Base-by-base conservation (phyloP, 1,140 invertebrate genomes). In the Geopemphigus sp. region DNA sequence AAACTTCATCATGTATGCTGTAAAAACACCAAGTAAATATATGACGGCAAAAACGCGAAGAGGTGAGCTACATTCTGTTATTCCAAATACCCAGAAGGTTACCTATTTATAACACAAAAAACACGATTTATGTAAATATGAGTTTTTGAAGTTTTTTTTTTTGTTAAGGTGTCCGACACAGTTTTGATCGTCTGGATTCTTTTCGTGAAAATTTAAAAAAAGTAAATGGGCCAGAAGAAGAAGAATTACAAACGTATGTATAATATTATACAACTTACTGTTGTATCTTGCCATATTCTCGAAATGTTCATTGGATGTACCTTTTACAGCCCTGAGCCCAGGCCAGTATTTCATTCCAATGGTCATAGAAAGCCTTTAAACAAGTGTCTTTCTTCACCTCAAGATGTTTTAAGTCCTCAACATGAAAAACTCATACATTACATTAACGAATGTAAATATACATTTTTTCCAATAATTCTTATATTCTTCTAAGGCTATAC, bases 391-490 rank as follows among this genome's bases (percentile, higher is more conserved):
- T 22, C 74, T 17, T 50, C 74, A 47, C 39, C 32, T 6, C 74
- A 57, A 47, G 74, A 78, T 26, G 45, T 61, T 47, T 61, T 78
- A 47, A 78, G 74, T 78, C 74, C 74, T 11, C 74, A 78, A 54
- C 74, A 78, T n/a, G 74, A 78, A 29, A 78, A 78, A 78, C 74
- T 78, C 24, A 78, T 78, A 19, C 74, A 78, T 19, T 78, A 78
- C 12, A 78, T 78, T 15, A 78, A 78, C 61, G 57, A 78, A 17
- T 78, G 74, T 78, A 78, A 63, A 57, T 61, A 61, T 78, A 53
- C 24, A 0, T 70, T 19, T 54, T 72, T 29, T 11, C 6, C 17
- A 70, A 24, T 50, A 10, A 19, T 19, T 19, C 19, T 19, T 53
- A 8, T 70, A n/a, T n/a, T n/a, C n/a, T n/a, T n/a, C n/a, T n/a